A percentile compares a stretch with the other conserved stretches of the same genome.
These are phyloP conservation scores for Turdus rufiventris DNA, from an alignment of 2,113 vertebrate species.

Conservation along the genomic window DNA sequence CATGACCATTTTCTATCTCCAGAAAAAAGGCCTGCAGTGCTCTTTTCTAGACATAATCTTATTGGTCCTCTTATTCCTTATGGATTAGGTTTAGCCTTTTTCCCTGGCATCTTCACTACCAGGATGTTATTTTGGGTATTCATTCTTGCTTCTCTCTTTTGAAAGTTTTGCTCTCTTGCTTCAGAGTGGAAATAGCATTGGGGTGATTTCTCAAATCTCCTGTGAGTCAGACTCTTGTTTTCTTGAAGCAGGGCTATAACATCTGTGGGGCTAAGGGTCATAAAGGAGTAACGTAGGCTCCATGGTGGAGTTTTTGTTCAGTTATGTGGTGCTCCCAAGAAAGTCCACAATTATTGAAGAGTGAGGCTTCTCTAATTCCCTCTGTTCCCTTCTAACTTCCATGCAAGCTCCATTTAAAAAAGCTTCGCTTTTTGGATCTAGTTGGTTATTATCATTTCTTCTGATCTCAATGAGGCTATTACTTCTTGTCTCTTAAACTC, in stretches of 20 bases:
- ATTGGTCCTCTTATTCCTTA: background rate
- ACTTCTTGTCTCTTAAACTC: background rate
- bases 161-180: background rate
- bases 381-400: background rate
- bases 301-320: background rate
- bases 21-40: background rate
- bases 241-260: background rate
- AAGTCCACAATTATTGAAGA: background rate
- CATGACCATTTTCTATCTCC: background rate
- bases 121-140: background rate
- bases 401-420: background rate
- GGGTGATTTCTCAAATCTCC: background rate
- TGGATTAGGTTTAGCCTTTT: background rate
- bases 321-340: background rate
- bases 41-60: background rate
- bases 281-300: background rate
- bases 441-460: background rate
- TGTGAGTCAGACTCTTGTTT: background rate
- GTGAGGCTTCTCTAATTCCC: background rate
- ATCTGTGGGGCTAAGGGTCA: background rate
- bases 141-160: background rate
- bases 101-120: background rate
- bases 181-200: background rate
- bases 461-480: background rate
- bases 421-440: background rate